Base-by-base conservation (phyloP, 2,797 vertebrate species). In the Alauda arvensis region DNA sequence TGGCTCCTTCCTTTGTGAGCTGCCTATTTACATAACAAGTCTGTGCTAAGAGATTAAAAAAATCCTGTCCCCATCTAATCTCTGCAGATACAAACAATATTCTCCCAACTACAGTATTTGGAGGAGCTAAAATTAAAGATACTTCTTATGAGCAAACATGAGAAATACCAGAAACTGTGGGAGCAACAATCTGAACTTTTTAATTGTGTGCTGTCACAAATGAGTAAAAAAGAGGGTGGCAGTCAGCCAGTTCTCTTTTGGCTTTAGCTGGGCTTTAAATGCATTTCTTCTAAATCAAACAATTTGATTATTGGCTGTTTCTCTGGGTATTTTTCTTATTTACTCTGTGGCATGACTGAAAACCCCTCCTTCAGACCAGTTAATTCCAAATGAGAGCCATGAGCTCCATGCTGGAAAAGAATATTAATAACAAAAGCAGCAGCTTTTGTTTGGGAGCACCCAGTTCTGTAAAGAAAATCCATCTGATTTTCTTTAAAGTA, bases 21-120 rank as follows among this genome's bases (percentile, higher is more conserved):
- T 91, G 69, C 92, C 74, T 92, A 94, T 85, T 70, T 94, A 89
- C 86, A 91, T 95, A 95, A 92, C 89, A 88, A 95, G 85, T 74
- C 68, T 76, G 91, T 37, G 85, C 78, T 78, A 88, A 71, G 74
- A 92, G 88, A 94, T 91, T 88, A 95, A 91, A 80, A 94, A 93
- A 93, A 91, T 93, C 89, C 93, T 62, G 79, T 65, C 83, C 79
- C 66, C 84, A 85, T 86, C 83, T 92, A 95, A 93, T 91, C 89
- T 88, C 88, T 88, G 48, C 40, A 94, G 24, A 94, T 40, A 82
- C 72, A 84, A 25, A 81, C 53, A 91, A 70, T 83, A 93, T 93
- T 90, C 79, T 87, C 81, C 68, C 84, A 91, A 80, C 68, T 65
- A 17, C 25, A 45, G 17, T 43, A 63, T 61, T 31, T 62, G 78